Conservation (phyloP, 2,888 invertebrate genomes). For the Orthosia incerta region DNA sequence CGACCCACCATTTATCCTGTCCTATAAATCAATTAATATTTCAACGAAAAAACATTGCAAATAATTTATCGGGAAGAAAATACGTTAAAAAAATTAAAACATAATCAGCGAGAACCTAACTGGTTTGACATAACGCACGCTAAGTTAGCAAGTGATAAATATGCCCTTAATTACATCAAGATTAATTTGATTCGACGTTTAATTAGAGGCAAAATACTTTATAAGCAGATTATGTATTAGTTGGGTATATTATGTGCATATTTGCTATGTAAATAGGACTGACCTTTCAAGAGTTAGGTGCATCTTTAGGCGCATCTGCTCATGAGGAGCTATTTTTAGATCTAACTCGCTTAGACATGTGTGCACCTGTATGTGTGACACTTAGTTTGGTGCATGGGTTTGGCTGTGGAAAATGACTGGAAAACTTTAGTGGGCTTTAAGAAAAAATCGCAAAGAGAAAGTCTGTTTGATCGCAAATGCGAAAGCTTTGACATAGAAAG, state of each 20-base stretch:
- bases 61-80: not conserved
- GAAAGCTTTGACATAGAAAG: not conserved
- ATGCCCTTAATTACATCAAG: slow-evolving; percentile 48
- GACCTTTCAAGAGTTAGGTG: slow-evolving; percentile 76
- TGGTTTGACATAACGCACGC: slow-evolving; percentile 58
- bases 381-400: slow-evolving; percentile 29
- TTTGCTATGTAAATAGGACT: slow-evolving; percentile 64
- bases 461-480: not conserved
- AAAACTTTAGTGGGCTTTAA: slow-evolving; percentile 2
- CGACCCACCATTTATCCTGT: slow-evolving; percentile 10
- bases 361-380: slow-evolving; percentile 49
- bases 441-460: too few species aligned
- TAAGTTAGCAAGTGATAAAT: slow-evolving; percentile 57
- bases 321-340: slow-evolving; percentile 77
- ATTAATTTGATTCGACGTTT: slow-evolving; percentile 60
- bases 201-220: slow-evolving; percentile 57
- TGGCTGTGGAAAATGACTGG: slow-evolving; percentile 39
- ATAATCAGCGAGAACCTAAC: slow-evolving; percentile 17
- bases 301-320: slow-evolving; percentile 76
- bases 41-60: slow-evolving; percentile 13
- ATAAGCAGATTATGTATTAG: slow-evolving; percentile 50
- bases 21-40: slow-evolving; percentile 48
- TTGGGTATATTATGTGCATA: slow-evolving; percentile 61
- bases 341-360: slow-evolving; percentile 74
- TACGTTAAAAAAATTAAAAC: slow-evolving; percentile 24